Base-by-base conservation (phyloP, 2,888 invertebrate species). In the Stenoptilia bipunctidactyla region DNA sequence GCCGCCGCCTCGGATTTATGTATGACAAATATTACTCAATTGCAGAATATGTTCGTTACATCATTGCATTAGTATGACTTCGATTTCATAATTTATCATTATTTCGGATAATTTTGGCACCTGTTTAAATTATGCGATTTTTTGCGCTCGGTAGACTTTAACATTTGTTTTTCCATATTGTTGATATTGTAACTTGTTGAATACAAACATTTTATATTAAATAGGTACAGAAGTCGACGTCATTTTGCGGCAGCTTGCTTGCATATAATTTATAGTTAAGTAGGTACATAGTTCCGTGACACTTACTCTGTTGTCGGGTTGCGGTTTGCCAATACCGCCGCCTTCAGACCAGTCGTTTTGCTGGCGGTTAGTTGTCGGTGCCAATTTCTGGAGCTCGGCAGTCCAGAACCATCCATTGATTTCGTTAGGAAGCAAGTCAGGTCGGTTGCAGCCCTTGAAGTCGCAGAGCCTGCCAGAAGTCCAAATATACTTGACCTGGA, bases 341-440 rank as follows among this genome's bases (percentile, higher is more conserved):
- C 85, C 90, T 64, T 91, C 90, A 27, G 94, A 94, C 94, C 94
- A 94, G 74, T 94, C 94, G 69, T 92, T 94, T 64, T 94, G 93
- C 40, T 87, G 87, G 39, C 94, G 88, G 77, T 93, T 90, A 41
- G 87, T 92, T 40, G 93, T 91, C 37, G 94, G 92, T 1, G 94
- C 92, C 55, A 95, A 75, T 70, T 94, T 94, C 74, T 92, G 93
- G 40, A 92, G 87, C 55, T 90, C 93, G 27, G 92, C 93, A 14
- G 94, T 94, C 94, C 94, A 95, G 87, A 95, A 95, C 95, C 95
- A 95, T 30, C 95, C 95, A 62, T 94, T 93, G 48, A 94, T 72
- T 40, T 88, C 87, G 47, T 90, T 86, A 27, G 95, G 95, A 53
- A 93, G 90, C 51, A 95, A 84, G 66, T 95, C 95, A 20, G 92